A percentile compares a stretch with the other conserved stretches of the same genome.
phyloP scores from a whole-genome alignment of 2,888 invertebrate species.

The Callosobruchus maculatus region DNA sequence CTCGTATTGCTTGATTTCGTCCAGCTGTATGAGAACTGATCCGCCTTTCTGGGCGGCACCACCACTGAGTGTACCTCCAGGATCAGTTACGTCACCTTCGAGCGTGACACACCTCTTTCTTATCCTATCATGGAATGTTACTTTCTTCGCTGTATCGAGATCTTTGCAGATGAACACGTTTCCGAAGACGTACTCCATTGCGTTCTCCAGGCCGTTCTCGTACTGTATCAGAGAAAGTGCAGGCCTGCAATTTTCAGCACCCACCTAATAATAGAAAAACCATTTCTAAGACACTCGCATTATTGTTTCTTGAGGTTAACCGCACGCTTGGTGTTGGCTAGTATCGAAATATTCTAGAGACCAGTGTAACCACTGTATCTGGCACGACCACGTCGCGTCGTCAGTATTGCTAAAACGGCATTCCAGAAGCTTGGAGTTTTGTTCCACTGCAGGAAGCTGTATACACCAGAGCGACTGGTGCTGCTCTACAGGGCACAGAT shows the following conservation, averaged over 20 bases:
- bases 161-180: conserved; percentile 78
- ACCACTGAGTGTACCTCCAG: conserved; percentile 85
- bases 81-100: conserved; percentile 90
- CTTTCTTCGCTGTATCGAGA: conserved; percentile 73
- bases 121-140: conserved; percentile 72
- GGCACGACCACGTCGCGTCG: too few relatives aligned
- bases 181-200: conserved; percentile 89
- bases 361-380: too few relatives aligned
- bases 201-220: conserved; percentile 61
- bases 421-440: too few relatives aligned
- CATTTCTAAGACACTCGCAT: too few relatives aligned
- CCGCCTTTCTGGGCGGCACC: conserved; percentile 64
- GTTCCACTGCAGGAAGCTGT: too few relatives aligned
- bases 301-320: too few relatives aligned
- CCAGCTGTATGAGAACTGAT: conserved; percentile 57
- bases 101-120: conserved; percentile 75
- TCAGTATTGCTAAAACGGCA: too few relatives aligned
- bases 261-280: too few relatives aligned
- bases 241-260: conserved; percentile 74
- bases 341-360: too few relatives aligned
- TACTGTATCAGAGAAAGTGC: conserved; percentile 78
- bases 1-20: conserved; percentile 53
- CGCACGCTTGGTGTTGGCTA: too few relatives aligned
- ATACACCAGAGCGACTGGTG: too few relatives aligned
- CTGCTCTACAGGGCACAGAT: too few relatives aligned